Base-by-base conservation (phyloP, 2,797 vertebrate genomes). In the Lagodon rhomboides region DNA sequence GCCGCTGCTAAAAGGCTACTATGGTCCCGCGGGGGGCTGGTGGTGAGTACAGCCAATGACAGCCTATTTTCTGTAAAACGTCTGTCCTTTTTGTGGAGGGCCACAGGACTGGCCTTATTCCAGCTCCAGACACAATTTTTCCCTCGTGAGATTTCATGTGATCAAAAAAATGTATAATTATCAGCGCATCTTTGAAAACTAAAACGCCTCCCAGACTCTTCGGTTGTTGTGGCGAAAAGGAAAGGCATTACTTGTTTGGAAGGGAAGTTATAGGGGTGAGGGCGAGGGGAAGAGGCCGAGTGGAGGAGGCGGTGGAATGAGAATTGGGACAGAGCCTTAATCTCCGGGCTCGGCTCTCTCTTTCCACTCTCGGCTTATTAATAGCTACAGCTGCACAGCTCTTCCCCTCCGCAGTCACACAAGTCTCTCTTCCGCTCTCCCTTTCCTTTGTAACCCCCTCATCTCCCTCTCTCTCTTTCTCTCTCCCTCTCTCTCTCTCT, bases 21-120 rank as follows among this genome's bases (percentile, higher is more conserved):
- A 95, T 27, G 95, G 95, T 79, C 94, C 94, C 22, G 95, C 95
- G 22, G 94, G 96, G 87, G 88, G 94, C 74, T 97, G 94, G 95
- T 87, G 89, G 95, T 96, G 56, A 68, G 93, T 86, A 90, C 79
- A 76, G 47, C 82, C 65, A 17, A 13, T 44, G 27, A 65, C 78
- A 3, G 61, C 13, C 7, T 46, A 53, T 79, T 82, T 89, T 82
- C 58, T 55, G 58, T 65, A 77, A 80, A 83, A 85, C 66, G 67
- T 72, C 38, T 73, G 79, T 62, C 44, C 62, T 83, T 69, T 69
- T 82, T 67, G 62, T 69, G 46, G 41, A 70, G 70, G 77, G 68
- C 82, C 64, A 69, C 83, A 55, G 56, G 41, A 20, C 72, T 84
- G 82, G 75, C 81, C 75, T 84, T 66, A 17, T 63, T 87, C 80